Conservation (phyloP, 2,888 invertebrate species). For the Troides helena region DNA sequence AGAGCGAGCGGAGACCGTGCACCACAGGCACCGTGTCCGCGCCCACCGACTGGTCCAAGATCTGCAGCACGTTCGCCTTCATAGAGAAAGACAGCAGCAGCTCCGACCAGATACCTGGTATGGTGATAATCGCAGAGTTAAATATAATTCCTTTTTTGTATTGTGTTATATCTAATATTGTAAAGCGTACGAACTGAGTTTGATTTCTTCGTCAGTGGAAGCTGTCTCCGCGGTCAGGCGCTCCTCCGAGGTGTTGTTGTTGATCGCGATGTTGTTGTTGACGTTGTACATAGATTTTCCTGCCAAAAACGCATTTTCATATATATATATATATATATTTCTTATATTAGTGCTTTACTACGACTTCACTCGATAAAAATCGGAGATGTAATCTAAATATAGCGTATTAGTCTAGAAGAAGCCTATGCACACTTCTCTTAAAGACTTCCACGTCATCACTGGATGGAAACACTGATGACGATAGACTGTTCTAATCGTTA, state of each 20-base stretch:
- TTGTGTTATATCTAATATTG: not conserved
- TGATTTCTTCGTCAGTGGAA: slow-evolving; percentile 74
- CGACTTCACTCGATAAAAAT: too few species aligned
- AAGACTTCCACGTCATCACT: too few species aligned
- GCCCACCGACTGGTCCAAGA: slow-evolving; percentile 89
- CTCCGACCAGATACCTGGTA: slow-evolving; percentile 81
- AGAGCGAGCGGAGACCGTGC: slow-evolving; percentile 84
- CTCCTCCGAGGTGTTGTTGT: slow-evolving; percentile 80
- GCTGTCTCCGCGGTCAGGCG: slow-evolving; percentile 75
- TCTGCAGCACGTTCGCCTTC: slow-evolving; percentile 87
- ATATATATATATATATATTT: too few species aligned
- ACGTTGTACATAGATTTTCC: slow-evolving; percentile 77
- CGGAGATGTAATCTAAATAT: too few species aligned
- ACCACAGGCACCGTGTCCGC: slow-evolving; percentile 89
- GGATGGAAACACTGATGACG: too few species aligned
- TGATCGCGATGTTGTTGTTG: slow-evolving; percentile 73
- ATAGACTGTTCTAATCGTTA: too few species aligned
- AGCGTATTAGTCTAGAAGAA: too few species aligned
- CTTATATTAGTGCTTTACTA: too few species aligned
- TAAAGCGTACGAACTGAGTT: slow-evolving; percentile 55
- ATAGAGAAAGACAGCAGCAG: slow-evolving; percentile 89
- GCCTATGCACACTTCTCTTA: too few species aligned
- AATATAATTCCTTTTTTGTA: too few species aligned
- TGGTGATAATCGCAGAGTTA: slow-evolving; percentile 39
- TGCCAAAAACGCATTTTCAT: slow-evolving; percentile 37